These are phyloP conservation scores for Neosilurus mollespiculum DNA, from an alignment of 2,797 vertebrate genomes.

Conservation along the genomic window DNA sequence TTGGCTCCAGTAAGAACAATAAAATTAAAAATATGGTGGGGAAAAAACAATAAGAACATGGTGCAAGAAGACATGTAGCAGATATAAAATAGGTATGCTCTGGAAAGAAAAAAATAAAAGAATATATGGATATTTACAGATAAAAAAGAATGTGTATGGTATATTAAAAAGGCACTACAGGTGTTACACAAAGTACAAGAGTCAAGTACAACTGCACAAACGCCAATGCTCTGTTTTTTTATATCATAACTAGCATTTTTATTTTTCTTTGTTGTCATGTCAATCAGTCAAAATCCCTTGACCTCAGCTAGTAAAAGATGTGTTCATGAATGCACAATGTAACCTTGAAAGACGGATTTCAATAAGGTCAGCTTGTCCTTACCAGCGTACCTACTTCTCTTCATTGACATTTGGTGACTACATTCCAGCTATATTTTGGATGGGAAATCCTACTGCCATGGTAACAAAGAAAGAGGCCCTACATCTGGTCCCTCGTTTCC, in stretches of 20 bases:
- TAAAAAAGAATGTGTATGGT: too few relatives aligned
- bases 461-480: slow-evolving; percentile 48
- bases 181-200: too few relatives aligned
- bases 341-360: slow-evolving; percentile 41
- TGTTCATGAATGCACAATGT: slow-evolving; percentile 42
- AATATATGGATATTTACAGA: too few relatives aligned
- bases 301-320: neutral
- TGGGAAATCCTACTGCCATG: slow-evolving; percentile 52
- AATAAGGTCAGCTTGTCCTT: slow-evolving; percentile 46
- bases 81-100: too few relatives aligned
- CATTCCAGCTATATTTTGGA: slow-evolving; percentile 64
- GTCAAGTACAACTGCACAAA: too few relatives aligned
- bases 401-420: slow-evolving; percentile 44
- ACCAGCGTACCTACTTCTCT: slow-evolving; percentile 33
- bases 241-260: neutral
- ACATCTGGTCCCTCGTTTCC: slow-evolving; percentile 64
- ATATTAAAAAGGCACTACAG: too few relatives aligned
- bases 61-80: too few relatives aligned
- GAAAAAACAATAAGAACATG: too few relatives aligned
- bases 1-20: too few relatives aligned
- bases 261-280: neutral
- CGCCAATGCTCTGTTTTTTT: too few relatives aligned
- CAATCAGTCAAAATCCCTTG: neutral
- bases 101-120: too few relatives aligned
- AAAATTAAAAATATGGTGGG: too few relatives aligned